Evolutionary conservation across 2,113 vertebrate genomes (phyloP).

Genomic region (Sorex fumeus): DNA sequence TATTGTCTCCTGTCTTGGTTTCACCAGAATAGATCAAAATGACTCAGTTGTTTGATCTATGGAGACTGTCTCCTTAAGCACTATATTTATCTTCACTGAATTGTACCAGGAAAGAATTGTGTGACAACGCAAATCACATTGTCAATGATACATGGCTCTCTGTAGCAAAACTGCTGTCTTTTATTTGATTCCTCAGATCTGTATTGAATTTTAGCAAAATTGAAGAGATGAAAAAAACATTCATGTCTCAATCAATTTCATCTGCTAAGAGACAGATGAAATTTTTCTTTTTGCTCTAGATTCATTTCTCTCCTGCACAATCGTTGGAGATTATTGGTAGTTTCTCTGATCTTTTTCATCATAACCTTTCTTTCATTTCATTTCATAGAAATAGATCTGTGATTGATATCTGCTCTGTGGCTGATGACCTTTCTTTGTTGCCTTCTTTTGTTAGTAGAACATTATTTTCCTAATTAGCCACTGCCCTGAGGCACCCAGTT

Average conservation of each 20-base stretch:
- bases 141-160: conserved; percentile 67
- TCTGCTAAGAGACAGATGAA: conserved; percentile 59
- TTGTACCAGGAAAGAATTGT: conserved; percentile 73
- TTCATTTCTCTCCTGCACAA: neutral
- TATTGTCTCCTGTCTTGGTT: conserved; percentile 31
- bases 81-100: conserved; percentile 69
- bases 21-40: conserved; percentile 54
- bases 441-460: neutral
- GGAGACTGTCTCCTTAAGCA: conserved; percentile 55
- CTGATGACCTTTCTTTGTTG: neutral
- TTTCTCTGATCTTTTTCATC: neutral
- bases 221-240: conserved; percentile 61
- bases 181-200: conserved; percentile 69
- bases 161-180: conserved; percentile 40
- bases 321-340: neutral
- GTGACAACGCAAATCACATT: conserved; percentile 72
- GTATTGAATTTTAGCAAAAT: conserved; percentile 69
- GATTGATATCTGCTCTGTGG: neutral
- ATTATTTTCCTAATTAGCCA: neutral
- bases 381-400: neutral
- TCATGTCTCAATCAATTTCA: conserved; percentile 71
- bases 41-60: conserved; percentile 43
- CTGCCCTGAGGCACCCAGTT: neutral
- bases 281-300: conserved; percentile 24
- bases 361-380: conserved; percentile 10